Evolutionary conservation across 2,888 invertebrate species (phyloP), one percentile per base, ranked within the genome.

Genomic region (Tricholauxania praeusta): DNA sequence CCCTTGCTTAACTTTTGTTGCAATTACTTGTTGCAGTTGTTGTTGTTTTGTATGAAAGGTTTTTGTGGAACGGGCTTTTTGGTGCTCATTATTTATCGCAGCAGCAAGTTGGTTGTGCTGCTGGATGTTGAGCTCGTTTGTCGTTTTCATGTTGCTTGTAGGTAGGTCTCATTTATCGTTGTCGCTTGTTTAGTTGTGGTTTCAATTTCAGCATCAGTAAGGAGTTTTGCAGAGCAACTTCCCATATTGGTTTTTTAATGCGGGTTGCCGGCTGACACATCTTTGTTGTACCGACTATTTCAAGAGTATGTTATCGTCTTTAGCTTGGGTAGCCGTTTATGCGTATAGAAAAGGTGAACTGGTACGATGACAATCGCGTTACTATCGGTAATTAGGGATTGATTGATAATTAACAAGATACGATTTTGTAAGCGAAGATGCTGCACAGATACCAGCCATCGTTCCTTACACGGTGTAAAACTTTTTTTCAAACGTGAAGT

Each of bases 401-500:
- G 83, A 83, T 83, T 82, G 82, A 82, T 83, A 83, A 83, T 83
- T 83, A 83, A 83, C 83, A 82, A 82, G 82, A 79, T 78, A 81
- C 80, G 80, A 81, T 81, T 83, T 83, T 82, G 82, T 82, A 78
- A 77, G 77, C 77, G 76, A 72, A 74, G 78, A 72, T 76, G 15
- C 55, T 32, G 65, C 22, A 39, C 22, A 1, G 3, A 3, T 22
- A 3, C 1, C 3, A 3, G 22, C 22, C n/a, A n/a, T n/a, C n/a
- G n/a, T n/a, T n/a, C n/a, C n/a, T n/a, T n/a, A n/a, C n/a, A n/a
- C n/a, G n/a, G n/a, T n/a, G n/a, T n/a, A n/a, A n/a, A n/a, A n/a
- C n/a, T n/a, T n/a, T n/a, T n/a, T n/a, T n/a, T n/a, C n/a, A n/a
- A n/a, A n/a, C n/a, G n/a, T n/a, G n/a, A n/a, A n/a, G n/a, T n/a